Evolutionary conservation across 2,113 vertebrate genomes (phyloP), one percentile per base, ranked within the genome.

Genomic region (Phainopepla nitens): DNA sequence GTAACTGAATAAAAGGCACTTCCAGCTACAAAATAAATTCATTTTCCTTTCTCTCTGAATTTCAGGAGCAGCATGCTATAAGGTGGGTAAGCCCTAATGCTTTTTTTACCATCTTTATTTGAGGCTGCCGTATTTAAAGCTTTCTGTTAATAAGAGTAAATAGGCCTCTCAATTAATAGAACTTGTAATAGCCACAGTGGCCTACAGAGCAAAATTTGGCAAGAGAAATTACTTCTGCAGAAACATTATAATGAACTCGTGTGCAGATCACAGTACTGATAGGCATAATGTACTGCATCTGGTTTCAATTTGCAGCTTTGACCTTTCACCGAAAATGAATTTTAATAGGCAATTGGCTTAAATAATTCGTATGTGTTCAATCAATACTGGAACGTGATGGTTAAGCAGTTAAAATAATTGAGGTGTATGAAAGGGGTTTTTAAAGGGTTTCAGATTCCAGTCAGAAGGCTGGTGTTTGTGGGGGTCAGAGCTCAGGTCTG

Each of bases 281-380:
- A 85, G 91, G 75, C 80, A 78, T 93, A 94, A 96, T 79, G 83
- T 73, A 70, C 77, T 73, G 92, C 82, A 54, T 89, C 95, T 96
- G 96, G 49, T 89, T 97, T 94, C 93, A 97, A 94, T 96, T 87
- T 96, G 73, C 87, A 49, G 60, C 64, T 95, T 41, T 95, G 89
- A 96, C 96, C 97, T 96, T 89, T 95, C 39, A 35, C 87, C 72
- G 0, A 81, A 94, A 96, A 96, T 76, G 85, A 87, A 97, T 97
- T 97, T 97, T 97, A 97, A 97, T 95, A 97, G 96, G 85, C 92
- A 64, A 92, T 97, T 96, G 92, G 80, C 85, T 97, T 94, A 91
- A 95, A 96, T 96, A 95, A 96, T 94, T 81, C 49, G 23, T 90
- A 39, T n/a, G 64, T 36, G 70, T 89, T 95, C 85, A 42, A 95